phyloP scores from a whole-genome alignment of 2,797 vertebrate genomes.

The Myiotriccus ornatus region DNA sequence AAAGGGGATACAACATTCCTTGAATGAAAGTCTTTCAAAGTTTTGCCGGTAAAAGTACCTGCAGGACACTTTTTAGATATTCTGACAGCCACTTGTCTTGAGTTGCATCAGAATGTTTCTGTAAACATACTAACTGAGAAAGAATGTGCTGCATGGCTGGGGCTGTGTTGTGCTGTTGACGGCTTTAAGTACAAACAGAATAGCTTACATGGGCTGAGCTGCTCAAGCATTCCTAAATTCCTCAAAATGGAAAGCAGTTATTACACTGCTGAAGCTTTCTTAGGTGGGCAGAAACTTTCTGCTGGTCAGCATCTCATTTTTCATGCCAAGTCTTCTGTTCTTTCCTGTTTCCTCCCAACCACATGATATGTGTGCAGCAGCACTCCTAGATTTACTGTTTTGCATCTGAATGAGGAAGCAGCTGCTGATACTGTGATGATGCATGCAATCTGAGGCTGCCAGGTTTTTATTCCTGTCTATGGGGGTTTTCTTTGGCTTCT shows the following conservation, averaged over 20 bases:
- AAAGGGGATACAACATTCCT: not conserved
- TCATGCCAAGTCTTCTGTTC: slow-evolving; percentile 10
- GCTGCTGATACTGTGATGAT: slow-evolving; percentile 52
- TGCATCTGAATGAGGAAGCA: slow-evolving; percentile 50
- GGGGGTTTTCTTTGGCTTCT: not conserved
- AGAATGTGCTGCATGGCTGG: rapidly evolving
- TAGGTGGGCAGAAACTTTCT: slow-evolving; percentile 33
- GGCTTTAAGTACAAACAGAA: not conserved
- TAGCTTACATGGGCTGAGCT: not conserved
- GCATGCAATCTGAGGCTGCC: slow-evolving; percentile 33
- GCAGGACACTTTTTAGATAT: not conserved
- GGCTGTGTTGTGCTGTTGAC: not conserved
- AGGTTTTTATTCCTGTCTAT: not conserved
- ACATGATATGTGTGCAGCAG: slow-evolving; percentile 11
- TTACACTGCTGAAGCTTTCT: not conserved
- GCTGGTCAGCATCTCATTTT: slow-evolving; percentile 62
- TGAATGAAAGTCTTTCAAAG: not conserved
- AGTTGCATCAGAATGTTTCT: not conserved
- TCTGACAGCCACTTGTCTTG: not conserved
- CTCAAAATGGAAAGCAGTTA: not conserved
- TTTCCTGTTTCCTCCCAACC: slow-evolving; percentile 27
- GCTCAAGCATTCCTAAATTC: not conserved
- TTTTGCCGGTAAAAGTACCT: not conserved
- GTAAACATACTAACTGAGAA: not conserved
- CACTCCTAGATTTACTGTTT: slow-evolving; percentile 61